These are phyloP conservation scores for Mongoloraphidia duomilia DNA, from an alignment of 2,888 invertebrate genomes.

Conservation along the genomic window DNA sequence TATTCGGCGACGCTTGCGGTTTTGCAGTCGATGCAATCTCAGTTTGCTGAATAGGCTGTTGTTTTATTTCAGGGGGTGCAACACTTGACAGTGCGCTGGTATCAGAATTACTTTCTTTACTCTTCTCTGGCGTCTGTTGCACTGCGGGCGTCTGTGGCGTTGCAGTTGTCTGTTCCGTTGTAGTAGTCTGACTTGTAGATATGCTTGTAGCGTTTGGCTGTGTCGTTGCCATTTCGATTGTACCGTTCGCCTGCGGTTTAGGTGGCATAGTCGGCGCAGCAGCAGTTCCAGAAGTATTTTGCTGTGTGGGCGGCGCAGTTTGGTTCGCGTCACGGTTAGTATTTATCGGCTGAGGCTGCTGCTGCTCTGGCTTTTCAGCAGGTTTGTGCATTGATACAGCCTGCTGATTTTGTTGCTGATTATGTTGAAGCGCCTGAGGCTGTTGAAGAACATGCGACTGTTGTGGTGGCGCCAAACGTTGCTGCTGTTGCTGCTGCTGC, in stretches of 20 bases:
- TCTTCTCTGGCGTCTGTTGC: no score
- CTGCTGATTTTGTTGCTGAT: constrained; percentile 32
- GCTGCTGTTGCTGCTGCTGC: constrained; percentile 26
- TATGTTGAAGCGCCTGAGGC: constrained; percentile 4
- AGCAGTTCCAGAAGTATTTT: constrained; percentile 24
- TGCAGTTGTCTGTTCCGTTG: no score
- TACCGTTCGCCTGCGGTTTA: constrained; percentile 25
- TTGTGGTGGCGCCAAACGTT: constrained; percentile 22
- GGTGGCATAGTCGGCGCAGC: constrained; percentile 25
- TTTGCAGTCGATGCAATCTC: constrained; percentile 36
- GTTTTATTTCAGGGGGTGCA: no score
- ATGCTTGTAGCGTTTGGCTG: no score
- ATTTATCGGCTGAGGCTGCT: constrained; percentile 23
- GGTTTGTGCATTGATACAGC: constrained; percentile 18
- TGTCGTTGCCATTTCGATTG: neutral
- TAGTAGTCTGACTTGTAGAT: no score
- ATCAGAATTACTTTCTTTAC: no score
- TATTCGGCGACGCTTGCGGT: constrained; percentile 18
- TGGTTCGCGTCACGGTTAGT: constrained; percentile 20
- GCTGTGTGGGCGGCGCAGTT: constrained; percentile 18
- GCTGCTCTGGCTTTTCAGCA: constrained; percentile 12
- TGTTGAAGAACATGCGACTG: neutral
- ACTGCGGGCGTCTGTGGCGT: no score
- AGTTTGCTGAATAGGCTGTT: constrained; percentile 9
- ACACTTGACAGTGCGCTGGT: no score